Base-by-base conservation (phyloP, 1,140 invertebrate species). In the Magallana gigas region DNA sequence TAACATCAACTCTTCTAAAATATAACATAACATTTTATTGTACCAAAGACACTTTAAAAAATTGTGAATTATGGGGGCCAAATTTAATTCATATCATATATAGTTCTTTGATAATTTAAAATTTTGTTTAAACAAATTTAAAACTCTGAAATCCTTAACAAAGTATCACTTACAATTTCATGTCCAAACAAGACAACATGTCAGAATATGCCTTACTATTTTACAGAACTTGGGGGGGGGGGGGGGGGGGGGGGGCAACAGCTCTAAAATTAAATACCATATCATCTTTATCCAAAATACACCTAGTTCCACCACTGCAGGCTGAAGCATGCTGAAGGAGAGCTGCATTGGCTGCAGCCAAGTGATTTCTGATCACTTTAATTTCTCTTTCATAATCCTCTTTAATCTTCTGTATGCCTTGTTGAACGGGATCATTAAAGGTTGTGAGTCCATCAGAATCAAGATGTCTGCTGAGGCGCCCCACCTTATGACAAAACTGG, bases 381-480 rank as follows among this genome's bases (percentile, higher is more conserved):
- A 97, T 96, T 91, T 96, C 96, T 60, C 96, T 93, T 96, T 97
- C 92, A 83, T 98, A 96, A 90, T 97, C 96, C 57, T 96, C 94
- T 89, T 97, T 96, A 88, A 98, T 97, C 93, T 98, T 97, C 93
- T 96, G 96, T 89, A 98, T 95, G 88, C 97, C 94, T 92, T 96
- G 96, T 93, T 98, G 97, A 88, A 97, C 95, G 86, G 97, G 96
- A 93, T 97, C 97, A 90, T 96, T 95, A 88, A 97, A 96, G 84
- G 97, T 96, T 64, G 97, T 96, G 89, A 98, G 95, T 81, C 98
- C 98, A 95, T 98, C 98, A n/a, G 97, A 94, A 89, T 97, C 96
- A 84, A 94, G 94, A 90, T 95, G 95, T 7, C 93, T 88, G 36
- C 91, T 89, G 12, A 93, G 81, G 29, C 91, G 89, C 90, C 85